phyloP scores from a whole-genome alignment of 2,797 vertebrate genomes.

The Megaceryle alcyon region DNA sequence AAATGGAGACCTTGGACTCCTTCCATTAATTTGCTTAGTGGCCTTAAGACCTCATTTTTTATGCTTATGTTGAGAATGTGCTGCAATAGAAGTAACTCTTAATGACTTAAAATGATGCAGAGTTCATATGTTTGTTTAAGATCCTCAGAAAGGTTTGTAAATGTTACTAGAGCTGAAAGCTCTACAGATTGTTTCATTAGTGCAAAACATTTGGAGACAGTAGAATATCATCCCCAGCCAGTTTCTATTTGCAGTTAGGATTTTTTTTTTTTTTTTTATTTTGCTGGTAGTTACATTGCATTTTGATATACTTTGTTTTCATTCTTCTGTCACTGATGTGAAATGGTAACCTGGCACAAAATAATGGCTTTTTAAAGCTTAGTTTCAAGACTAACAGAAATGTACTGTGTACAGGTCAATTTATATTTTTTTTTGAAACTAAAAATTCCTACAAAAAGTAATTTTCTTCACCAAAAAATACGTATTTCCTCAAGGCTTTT shows the following conservation, averaged over 20 bases:
- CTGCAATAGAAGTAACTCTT: background rate
- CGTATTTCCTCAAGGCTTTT: background rate
- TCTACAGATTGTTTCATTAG: background rate
- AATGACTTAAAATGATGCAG: background rate
- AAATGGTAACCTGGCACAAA: background rate
- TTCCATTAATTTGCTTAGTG: background rate
- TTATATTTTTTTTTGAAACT: background rate
- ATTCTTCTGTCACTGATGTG: background rate
- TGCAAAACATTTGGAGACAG: background rate
- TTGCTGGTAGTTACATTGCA: background rate
- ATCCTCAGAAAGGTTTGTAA: background rate
- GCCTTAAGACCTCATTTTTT: background rate
- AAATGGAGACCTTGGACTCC: background rate
- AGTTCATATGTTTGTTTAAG: fast-evolving
- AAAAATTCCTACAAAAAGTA: background rate
- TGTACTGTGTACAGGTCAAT: background rate
- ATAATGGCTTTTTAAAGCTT: background rate
- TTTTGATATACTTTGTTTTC: background rate
- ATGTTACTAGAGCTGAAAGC: background rate
- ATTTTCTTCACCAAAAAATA: background rate
- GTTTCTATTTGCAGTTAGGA: background rate
- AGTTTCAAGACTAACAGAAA: background rate
- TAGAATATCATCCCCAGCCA: background rate
- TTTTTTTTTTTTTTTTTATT: background rate
- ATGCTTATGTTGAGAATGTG: background rate